Evolutionary conservation across 2,113 vertebrate species (phyloP).

Genomic region (Carassius gibelio): DNA sequence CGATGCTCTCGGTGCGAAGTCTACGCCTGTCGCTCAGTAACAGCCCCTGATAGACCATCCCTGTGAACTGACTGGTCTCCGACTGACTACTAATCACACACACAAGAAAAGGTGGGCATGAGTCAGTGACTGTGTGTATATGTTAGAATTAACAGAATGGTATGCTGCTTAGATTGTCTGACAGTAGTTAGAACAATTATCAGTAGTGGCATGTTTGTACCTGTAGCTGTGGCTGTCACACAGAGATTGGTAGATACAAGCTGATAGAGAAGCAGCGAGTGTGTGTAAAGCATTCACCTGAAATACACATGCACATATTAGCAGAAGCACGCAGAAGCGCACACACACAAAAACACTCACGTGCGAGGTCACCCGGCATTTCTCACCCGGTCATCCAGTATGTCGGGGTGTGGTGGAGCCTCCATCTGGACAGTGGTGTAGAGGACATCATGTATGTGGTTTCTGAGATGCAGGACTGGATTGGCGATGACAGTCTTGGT

Average conservation of each 20-base stretch:
- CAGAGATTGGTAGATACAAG: constrained; percentile 95
- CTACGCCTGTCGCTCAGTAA: constrained; percentile 90
- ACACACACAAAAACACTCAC: too few relatives aligned
- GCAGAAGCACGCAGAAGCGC: not conserved
- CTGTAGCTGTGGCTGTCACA: constrained; percentile 99
- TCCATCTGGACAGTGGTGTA: constrained; percentile 92
- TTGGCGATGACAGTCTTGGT: constrained; percentile 98
- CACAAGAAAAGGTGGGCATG: not conserved
- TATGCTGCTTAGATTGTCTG: not conserved
- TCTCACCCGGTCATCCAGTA: constrained; percentile 86
- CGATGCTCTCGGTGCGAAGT: constrained; percentile 94
- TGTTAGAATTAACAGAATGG: not conserved
- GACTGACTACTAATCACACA: constrained; percentile 80
- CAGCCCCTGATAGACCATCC: constrained; percentile 96
- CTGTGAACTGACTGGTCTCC: constrained; percentile 93
- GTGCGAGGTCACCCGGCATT: too few relatives aligned
- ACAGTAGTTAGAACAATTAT: not conserved
- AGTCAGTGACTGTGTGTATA: not conserved
- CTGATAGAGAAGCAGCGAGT: constrained; percentile 94
- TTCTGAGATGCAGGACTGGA: constrained; percentile 93
- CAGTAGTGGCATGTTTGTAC: constrained; percentile 70
- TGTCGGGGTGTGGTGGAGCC: constrained; percentile 84
- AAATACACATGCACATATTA: constrained; percentile 35
- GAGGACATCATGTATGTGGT: constrained; percentile 97
- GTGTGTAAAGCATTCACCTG: constrained; percentile 92